phyloP scores from a whole-genome alignment of 2,797 vertebrate genomes.

The Carduelis carduelis region DNA sequence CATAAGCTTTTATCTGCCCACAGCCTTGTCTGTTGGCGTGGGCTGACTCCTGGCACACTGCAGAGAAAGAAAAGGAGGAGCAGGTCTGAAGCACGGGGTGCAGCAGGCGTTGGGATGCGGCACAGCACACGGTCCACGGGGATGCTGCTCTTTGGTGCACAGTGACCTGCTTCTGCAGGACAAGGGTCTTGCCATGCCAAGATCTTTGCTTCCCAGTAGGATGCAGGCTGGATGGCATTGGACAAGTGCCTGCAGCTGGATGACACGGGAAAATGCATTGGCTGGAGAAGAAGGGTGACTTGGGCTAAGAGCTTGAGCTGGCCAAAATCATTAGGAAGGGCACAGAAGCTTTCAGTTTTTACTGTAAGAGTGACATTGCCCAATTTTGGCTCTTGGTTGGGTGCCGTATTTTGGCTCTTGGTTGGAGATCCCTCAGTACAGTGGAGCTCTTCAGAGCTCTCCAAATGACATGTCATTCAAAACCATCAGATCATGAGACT shows the following conservation, averaged over 20 bases:
- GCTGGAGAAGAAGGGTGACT: neutral
- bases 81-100: neutral
- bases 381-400: neutral
- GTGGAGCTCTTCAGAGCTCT: neutral
- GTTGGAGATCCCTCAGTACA: neutral
- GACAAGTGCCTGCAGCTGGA: neutral
- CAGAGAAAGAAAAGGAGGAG: neutral
- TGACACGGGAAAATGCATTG: neutral
- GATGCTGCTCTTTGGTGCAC: neutral
- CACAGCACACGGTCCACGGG: fast-evolving
- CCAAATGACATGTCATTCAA: neutral
- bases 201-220: neutral
- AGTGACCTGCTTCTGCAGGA: neutral
- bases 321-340: neutral
- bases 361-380: fast-evolving
- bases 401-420: neutral
- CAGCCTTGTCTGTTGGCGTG: neutral
- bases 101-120: neutral
- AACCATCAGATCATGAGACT: neutral
- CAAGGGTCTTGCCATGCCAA: neutral
- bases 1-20: neutral
- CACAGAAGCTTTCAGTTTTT: neutral
- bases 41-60: neutral
- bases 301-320: neutral
- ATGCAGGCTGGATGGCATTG: neutral